Evolutionary conservation across 1,140 invertebrate genomes (phyloP).

Genomic region (Caenorhabditis inopinata): DNA sequence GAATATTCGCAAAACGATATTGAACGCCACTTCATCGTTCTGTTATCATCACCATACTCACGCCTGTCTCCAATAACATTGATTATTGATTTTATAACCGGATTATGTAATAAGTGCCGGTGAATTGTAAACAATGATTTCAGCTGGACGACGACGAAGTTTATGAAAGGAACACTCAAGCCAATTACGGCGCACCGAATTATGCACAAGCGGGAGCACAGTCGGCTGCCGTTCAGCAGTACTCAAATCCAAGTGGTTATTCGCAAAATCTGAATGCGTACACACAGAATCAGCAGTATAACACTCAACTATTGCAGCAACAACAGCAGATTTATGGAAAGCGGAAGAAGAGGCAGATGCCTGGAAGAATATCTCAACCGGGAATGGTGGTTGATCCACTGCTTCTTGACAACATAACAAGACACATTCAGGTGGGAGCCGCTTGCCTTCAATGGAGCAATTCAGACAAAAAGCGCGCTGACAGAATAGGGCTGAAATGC

Average conservation of each 20-base stretch:
- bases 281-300: slow-evolving; percentile 36
- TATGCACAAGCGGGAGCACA: slow-evolving; percentile 18
- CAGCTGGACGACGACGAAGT: slow-evolving; percentile 49
- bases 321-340: neutral
- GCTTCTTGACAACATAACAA: slow-evolving; percentile 70
- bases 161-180: slow-evolving; percentile 69
- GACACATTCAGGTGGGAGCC: slow-evolving; percentile 74
- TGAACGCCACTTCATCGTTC: no score
- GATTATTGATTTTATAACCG: slow-evolving; percentile 47
- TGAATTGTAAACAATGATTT: slow-evolving; percentile 20
- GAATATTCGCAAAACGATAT: no score
- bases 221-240: neutral
- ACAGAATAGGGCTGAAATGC: no score
- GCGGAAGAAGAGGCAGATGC: slow-evolving; percentile 64
- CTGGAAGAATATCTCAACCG: slow-evolving; percentile 52
- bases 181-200: slow-evolving; percentile 71
- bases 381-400: slow-evolving; percentile 69
- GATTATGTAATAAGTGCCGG: neutral
- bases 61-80: slow-evolving; percentile 48
- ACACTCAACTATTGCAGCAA: slow-evolving; percentile 5
- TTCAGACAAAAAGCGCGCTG: no score
- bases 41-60: neutral
- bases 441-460: no score
- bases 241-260: neutral
- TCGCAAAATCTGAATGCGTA: slow-evolving; percentile 16